Conservation (phyloP, 2,113 vertebrate genomes). For the Rallus limicola region DNA sequence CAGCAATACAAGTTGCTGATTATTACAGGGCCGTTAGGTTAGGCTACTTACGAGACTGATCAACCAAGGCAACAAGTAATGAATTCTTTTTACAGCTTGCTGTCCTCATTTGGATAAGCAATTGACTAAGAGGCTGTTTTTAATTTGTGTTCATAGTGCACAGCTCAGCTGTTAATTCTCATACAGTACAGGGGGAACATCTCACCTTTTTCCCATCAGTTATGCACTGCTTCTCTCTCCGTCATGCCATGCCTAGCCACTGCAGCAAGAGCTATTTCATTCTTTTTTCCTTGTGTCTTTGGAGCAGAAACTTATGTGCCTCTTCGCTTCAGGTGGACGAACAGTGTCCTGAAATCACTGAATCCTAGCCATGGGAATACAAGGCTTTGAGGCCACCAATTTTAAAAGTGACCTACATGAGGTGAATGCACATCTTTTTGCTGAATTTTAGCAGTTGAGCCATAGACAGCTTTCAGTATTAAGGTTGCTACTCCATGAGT, state of each 20-base stretch:
- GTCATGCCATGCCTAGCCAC: neutral
- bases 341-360: neutral
- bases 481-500: neutral
- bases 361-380: neutral
- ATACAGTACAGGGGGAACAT: neutral
- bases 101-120: slow-evolving; percentile 33
- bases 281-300: neutral
- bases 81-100: slow-evolving; percentile 24
- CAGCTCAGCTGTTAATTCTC: slow-evolving; percentile 22
- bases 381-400: neutral
- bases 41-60: neutral
- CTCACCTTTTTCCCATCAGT: slow-evolving; percentile 32
- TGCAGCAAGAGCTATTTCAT: neutral
- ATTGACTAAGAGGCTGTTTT: neutral
- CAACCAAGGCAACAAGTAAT: slow-evolving; percentile 2
- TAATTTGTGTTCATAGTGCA: neutral
- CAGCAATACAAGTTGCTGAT: neutral
- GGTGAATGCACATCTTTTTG: neutral
- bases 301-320: neutral
- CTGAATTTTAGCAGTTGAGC: neutral
- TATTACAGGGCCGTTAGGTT: neutral
- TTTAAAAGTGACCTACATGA: neutral
- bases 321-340: slow-evolving; percentile 17
- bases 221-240: slow-evolving; percentile 18
- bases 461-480: neutral